Base-by-base conservation (phyloP, 2,113 vertebrate genomes). In the Tympanuchus pallidicinctus region DNA sequence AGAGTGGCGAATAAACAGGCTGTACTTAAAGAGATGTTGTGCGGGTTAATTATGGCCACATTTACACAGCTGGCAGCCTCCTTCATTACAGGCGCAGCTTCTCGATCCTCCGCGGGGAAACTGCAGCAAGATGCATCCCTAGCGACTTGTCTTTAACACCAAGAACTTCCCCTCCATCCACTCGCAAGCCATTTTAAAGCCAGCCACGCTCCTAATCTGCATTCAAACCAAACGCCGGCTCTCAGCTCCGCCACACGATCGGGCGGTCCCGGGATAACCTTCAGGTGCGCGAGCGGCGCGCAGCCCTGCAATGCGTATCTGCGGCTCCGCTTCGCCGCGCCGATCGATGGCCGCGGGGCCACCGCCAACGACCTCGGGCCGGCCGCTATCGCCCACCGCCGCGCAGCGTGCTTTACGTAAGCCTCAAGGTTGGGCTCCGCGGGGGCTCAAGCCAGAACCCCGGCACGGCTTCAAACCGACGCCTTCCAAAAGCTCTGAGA, bases 291-390 rank as follows among this genome's bases (percentile, higher is more conserved):
- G 69, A 84, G 57, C 52, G 45, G 45, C 45, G 45, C 90, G 95
- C 92, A 82, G 96, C 97, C 98, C 99, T 98, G 99, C 99, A 99
- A 98, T 99, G 99, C 98, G 99, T 98, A 98, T 97, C 14, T 16
- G 27, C 52, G 96, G 93, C 91, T 92, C 63, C 65, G 86, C 70
- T 95, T 94, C 92, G 88, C 90, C 56, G 87, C 91, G 95, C 88
- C 93, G 54, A 96, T 96, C 97, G 81, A 63, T 76, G 86, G 67
- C 70, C 78, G 81, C 92, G 76, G 77, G 79, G 92, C 90, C 48
- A 82, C 40, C 11, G 38, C 34, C 94, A 50, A 8, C 82, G 40
- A 90, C 30, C 32, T 30, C 16, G 60, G 89, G 24, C 27, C 34
- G 3, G 66, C n/a, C 1, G n/a, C 1, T 8, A 54, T 13, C 22